Evolutionary conservation across 2,888 invertebrate species (phyloP).

Genomic region (Eupithecia abbreviata): DNA sequence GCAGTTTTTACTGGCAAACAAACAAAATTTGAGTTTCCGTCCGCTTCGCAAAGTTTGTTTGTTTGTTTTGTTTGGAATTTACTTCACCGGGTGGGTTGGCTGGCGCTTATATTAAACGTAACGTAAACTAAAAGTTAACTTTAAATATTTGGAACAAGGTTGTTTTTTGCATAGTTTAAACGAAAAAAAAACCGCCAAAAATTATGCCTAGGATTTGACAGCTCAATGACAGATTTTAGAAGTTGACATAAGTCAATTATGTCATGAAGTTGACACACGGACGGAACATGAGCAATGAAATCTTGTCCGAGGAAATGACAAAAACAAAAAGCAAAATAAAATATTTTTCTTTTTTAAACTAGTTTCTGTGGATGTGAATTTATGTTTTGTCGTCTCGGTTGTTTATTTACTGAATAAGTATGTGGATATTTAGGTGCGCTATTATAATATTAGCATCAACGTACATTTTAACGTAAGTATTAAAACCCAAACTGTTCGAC

Average conservation of each 20-base stretch:
- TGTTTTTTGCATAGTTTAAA: background rate
- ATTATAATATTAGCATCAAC: slow-evolving; percentile 70
- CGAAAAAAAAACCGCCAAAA: slow-evolving; percentile 1
- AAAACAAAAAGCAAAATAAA: slow-evolving; percentile 1
- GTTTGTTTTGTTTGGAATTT: too few relatives aligned
- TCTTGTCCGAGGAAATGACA: background rate
- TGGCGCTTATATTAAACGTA: too few relatives aligned
- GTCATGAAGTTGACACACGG: background rate
- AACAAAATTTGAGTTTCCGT: too few relatives aligned
- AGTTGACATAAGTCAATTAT: background rate
- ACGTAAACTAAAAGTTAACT: background rate
- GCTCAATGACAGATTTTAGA: background rate
- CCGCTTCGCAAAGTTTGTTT: too few relatives aligned
- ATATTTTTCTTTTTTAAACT: background rate
- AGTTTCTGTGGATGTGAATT: background rate
- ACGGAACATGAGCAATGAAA: background rate
- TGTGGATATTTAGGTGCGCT: slow-evolving; percentile 77
- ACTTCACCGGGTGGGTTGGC: background rate
- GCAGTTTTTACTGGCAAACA: too few relatives aligned
- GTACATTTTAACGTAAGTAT: slow-evolving; percentile 74
- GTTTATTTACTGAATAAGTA: slow-evolving; percentile 54
- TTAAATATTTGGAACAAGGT: background rate
- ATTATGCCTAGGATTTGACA: background rate
- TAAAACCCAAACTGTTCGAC: background rate
- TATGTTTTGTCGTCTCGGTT: slow-evolving; percentile 8